Base-by-base conservation (phyloP, 2,113 vertebrate genomes). In the Lasiurus borealis region DNA sequence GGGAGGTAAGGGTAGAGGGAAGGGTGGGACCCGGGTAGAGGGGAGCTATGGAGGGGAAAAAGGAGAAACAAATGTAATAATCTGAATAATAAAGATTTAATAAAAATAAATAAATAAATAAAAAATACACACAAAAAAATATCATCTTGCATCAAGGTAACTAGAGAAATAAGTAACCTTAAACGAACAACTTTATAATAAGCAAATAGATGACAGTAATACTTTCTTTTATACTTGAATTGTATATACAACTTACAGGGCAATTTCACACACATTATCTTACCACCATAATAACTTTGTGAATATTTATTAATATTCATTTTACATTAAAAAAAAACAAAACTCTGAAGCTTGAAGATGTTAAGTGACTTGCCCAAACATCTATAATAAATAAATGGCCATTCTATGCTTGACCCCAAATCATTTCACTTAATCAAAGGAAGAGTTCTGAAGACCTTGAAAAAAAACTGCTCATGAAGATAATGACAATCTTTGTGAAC, bases 251-350 rank as follows among this genome's bases (percentile, higher is more conserved):
- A 83, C 5, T 93, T 36, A 87, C 12, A 75, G 50, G 25, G 6
- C 0, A 85, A 3, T 64, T 96, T 66, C 23, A 85, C 21, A 66
- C 1, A 52, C 4, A 77, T 76, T 71, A 44, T 90, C 46, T 87
- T 68, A 40, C 13, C 52, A 27, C 8, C 25, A 81, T 29, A 25
- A 52, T 13, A 72, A 57, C 4, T 85, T 29, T 85, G 4, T 80
- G 57, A 85, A 86, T 62, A 59, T 12, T 90, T 91, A 46, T 88
- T 44, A 48, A 44, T 8, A 77, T 73, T 2, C 5, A 75, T 71
- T 90, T 84, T 81, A 94, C 19, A 78, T 88, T 69, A 93, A 76
- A 46, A 46, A 46, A 76, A n/a, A n/a, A n/a, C n/a, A 68, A 66
- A 16, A 97, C 82, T 77, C 27, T 80, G 46, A 91, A 91, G 13